phyloP scores from a whole-genome alignment of 2,113 vertebrate species.

The Sinocyclocheilus anshuiensis region DNA sequence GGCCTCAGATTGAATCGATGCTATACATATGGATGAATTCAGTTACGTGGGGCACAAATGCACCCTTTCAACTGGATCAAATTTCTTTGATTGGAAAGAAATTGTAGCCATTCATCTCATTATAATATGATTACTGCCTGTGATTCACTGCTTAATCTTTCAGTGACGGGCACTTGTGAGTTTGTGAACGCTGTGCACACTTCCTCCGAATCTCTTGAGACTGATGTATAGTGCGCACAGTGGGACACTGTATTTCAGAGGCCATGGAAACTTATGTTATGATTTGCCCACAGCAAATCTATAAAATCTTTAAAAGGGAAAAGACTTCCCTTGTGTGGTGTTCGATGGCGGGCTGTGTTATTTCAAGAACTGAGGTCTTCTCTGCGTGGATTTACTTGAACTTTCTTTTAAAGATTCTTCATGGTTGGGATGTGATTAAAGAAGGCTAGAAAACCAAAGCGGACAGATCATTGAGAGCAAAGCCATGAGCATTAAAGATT shows the following conservation, averaged over 20 bases:
- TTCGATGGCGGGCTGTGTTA: slow-evolving; percentile 7
- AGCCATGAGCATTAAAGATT: slow-evolving; percentile 9
- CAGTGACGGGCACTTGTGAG: slow-evolving; percentile 1
- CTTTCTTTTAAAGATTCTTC: slow-evolving; percentile 30
- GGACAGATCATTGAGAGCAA: neutral
- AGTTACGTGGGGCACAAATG: neutral
- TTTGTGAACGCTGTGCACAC: slow-evolving; percentile 10
- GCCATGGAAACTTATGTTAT: slow-evolving; percentile 22
- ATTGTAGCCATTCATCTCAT: slow-evolving; percentile 40
- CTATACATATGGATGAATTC: slow-evolving; percentile 26
- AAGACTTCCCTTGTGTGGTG: slow-evolving; percentile 7
- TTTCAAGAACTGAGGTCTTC: slow-evolving; percentile 22
- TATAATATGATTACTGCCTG: slow-evolving; percentile 40
- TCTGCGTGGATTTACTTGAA: slow-evolving; percentile 10
- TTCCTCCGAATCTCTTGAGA: slow-evolving; percentile 19
- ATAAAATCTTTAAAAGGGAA: slow-evolving; percentile 14
- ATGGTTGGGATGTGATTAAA: slow-evolving; percentile 34
- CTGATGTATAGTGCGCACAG: slow-evolving; percentile 9
- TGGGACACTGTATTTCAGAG: slow-evolving; percentile 12
- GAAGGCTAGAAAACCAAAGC: slow-evolving; percentile 9
- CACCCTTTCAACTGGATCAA: slow-evolving; percentile 30
- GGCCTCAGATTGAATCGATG: neutral
- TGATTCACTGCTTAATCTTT: slow-evolving; percentile 23
- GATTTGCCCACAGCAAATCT: neutral
- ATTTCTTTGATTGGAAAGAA: slow-evolving; percentile 32